Conservation (phyloP, 2,113 vertebrate genomes). For the Coregonus clupeaformis region DNA sequence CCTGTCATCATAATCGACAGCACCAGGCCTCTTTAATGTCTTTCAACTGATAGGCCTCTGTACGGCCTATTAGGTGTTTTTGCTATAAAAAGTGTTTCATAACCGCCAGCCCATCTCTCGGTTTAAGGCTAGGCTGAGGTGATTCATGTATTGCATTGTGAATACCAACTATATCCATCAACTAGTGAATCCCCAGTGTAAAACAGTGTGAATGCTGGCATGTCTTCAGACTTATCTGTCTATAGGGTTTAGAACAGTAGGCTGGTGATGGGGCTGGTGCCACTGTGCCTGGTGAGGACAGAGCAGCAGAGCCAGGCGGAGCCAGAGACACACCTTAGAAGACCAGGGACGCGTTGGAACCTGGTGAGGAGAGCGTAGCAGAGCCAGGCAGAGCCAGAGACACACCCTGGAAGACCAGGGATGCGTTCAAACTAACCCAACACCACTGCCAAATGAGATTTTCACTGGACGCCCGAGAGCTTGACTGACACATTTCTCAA, state of each 20-base stretch:
- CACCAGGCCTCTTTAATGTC: no score
- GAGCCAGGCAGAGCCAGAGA: conserved; percentile 8
- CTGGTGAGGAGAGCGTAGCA: neutral
- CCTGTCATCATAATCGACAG: no score
- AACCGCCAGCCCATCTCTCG: no score
- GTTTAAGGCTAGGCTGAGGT: no score
- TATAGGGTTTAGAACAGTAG: conserved; percentile 4
- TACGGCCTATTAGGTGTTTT: no score
- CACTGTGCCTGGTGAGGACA: conserved; percentile 1
- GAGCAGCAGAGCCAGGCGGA: neutral
- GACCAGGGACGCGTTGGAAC: conserved; percentile 7
- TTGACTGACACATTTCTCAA: conserved; percentile 2
- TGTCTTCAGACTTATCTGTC: neutral
- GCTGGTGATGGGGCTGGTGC: neutral
- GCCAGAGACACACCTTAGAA: conserved; percentile 30
- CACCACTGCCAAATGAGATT: conserved; percentile 7
- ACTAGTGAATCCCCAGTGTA: conserved; percentile 16
- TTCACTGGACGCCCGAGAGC: neutral
- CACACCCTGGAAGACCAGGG: conserved; percentile 26
- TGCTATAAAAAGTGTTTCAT: no score
- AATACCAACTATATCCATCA: neutral
- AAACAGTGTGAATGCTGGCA: conserved; percentile 20
- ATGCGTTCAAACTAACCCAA: conserved; percentile 20
- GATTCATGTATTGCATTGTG: no score
- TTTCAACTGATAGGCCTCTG: no score